Conservation (phyloP, 64 coral and sea anemone genomes). For the Acropora tenuis region DNA sequence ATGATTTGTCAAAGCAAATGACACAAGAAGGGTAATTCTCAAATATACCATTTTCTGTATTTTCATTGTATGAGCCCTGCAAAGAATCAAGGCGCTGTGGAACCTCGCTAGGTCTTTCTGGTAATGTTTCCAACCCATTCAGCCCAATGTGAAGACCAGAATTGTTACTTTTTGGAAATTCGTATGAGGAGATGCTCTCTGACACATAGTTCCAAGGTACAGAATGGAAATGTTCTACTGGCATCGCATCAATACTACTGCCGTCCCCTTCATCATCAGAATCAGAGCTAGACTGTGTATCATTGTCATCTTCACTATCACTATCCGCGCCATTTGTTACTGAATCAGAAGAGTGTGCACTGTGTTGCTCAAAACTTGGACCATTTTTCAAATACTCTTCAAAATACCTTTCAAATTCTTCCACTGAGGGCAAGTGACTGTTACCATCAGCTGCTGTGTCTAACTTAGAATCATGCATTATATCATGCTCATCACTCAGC, state of each 20-base stretch:
- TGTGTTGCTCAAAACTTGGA: not conserved
- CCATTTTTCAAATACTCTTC: conserved; percentile 40
- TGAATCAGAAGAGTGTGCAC: not conserved
- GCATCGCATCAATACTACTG: not conserved
- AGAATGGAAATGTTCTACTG: not conserved
- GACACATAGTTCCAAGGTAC: not conserved
- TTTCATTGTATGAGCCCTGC: not conserved
- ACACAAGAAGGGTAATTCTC: not conserved
- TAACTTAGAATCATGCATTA: not conserved
- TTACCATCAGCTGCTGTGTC: not conserved
- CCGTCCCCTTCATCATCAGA: not conserved
- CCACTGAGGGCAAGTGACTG: conserved; percentile 26
- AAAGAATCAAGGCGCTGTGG: not conserved
- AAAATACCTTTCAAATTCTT: conserved; percentile 69
- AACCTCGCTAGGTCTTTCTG: not conserved
- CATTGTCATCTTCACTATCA: not conserved
- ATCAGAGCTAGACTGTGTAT: not conserved
- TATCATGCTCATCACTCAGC: not conserved
- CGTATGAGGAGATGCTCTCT: not conserved
- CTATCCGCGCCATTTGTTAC: not conserved
- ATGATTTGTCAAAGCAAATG: not conserved
- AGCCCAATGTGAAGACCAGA: not conserved
- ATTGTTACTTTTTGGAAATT: not conserved
- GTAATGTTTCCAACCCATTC: not conserved
- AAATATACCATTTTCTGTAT: not conserved